Evolutionary conservation across 2,888 invertebrate species (phyloP).

Genomic region (Protula sp.): DNA sequence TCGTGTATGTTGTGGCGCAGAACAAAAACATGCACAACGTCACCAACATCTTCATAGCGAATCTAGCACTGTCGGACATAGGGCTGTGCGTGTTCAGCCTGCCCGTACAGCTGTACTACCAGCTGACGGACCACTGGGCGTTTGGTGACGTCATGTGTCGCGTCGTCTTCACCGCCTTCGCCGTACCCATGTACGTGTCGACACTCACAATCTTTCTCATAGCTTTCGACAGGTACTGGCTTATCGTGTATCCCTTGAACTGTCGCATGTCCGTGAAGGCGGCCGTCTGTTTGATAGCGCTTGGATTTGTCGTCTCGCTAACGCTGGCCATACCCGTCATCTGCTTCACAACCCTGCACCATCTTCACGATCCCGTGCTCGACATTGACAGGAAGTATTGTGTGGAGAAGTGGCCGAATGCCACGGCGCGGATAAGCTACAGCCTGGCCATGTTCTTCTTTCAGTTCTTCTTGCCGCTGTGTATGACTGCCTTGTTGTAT

Average conservation of each 20-base stretch:
- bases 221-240: slow-evolving; percentile 47
- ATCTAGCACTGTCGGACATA: slow-evolving; percentile 46
- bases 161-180: slow-evolving; percentile 45
- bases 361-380: slow-evolving; percentile 30
- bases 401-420: slow-evolving; percentile 39
- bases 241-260: slow-evolving; percentile 47
- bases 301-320: slow-evolving; percentile 33
- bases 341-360: slow-evolving; percentile 31
- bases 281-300: slow-evolving; percentile 32
- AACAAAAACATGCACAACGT: slow-evolving; percentile 42
- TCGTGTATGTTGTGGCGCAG: slow-evolving; percentile 38
- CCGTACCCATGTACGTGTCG: slow-evolving; percentile 48
- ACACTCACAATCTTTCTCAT: slow-evolving; percentile 47
- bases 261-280: slow-evolving; percentile 33
- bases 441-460: slow-evolving; percentile 22
- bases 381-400: slow-evolving; percentile 36
- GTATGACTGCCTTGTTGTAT: slow-evolving; percentile 21
- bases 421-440: slow-evolving; percentile 13
- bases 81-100: slow-evolving; percentile 45
- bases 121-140: slow-evolving; percentile 45
- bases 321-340: slow-evolving; percentile 43
- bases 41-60: slow-evolving; percentile 48
- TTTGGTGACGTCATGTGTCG: slow-evolving; percentile 45
- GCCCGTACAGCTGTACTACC: slow-evolving; percentile 50
- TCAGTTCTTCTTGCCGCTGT: slow-evolving; percentile 26